Evolutionary conservation across 1,140 invertebrate genomes (phyloP), one percentile per base, ranked within the genome.

Genomic region (Papilio dardanus): DNA sequence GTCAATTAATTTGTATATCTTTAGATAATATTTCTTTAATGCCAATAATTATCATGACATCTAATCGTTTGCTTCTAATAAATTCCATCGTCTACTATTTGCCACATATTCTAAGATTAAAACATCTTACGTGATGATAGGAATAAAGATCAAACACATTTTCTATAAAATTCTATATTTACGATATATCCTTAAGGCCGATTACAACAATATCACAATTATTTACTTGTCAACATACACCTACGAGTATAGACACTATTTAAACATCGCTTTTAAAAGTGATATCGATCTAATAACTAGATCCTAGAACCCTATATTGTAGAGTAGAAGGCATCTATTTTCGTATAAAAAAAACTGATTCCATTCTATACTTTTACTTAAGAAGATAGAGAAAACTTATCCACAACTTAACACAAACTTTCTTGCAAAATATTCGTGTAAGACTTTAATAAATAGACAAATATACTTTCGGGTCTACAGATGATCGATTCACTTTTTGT

Each of bases 161-260:
- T 14, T 14, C 24, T 28, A 5, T 30, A 30, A 62, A 28, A 62
- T 0, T 62, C 24, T 62, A 28, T 62, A 62, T 28, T 58, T 62
- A 62, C 54, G 21, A 37, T 69, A n/a, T 35, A 28, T 8, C 67
- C 33, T 69, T 42, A 21, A 24, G 10, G 21, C 7, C 35, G 19
- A 24, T 8, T 69, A 69, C 2, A 40, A 69, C 21, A 4, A 69
- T 69, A 69, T 69, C 67, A 69, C 67, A 69, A 37, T 40, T 42
- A 37, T 69, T 69, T 40, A 40, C 16, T 62, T 30, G 30, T 28
- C 16, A 30, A 8, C 10, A 58, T 3, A 58, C 2, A 58, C 3
- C 50, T 28, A n/a, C n/a, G n/a, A n/a, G n/a, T n/a, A 58, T 62
- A 28, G 21, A 62, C 54, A 62, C 54, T 10, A 28, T 16, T 62